Conservation (phyloP, 2,888 invertebrate species). For the Sialis lutaria region DNA sequence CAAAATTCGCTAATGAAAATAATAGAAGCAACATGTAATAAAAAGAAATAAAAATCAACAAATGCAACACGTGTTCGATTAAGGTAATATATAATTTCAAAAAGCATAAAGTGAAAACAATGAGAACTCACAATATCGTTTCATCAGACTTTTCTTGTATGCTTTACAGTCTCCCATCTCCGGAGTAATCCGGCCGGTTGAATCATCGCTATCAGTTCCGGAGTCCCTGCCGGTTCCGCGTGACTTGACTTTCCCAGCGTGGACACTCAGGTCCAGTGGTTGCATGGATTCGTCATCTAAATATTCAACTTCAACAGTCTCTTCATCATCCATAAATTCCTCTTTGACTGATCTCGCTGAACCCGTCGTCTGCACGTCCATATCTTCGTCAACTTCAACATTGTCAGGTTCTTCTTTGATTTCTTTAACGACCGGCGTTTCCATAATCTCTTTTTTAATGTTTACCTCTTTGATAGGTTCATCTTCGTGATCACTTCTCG, state of each 20-base stretch:
- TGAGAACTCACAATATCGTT: constrained; percentile 78
- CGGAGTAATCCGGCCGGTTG: constrained; percentile 38
- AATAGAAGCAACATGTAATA: neutral
- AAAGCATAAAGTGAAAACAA: constrained; percentile 3
- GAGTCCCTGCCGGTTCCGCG: constrained; percentile 35
- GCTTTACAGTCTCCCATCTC: constrained; percentile 39
- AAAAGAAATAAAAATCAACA: neutral
- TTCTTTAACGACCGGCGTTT: neutral
- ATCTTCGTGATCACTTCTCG: neutral
- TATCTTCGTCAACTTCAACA: constrained; percentile 20
- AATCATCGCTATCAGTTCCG: constrained; percentile 67
- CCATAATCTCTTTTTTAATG: neutral
- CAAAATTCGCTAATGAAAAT: no score
- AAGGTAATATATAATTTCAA: neutral
- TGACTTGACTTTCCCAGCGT: constrained; percentile 25
- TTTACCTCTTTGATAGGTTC: no score
- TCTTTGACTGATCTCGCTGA: neutral
- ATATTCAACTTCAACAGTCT: constrained; percentile 26
- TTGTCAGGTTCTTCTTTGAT: constrained; percentile 23
- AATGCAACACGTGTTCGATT: neutral
- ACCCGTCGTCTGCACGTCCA: neutral
- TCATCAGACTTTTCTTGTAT: constrained; percentile 86
- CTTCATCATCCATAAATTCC: constrained; percentile 26
- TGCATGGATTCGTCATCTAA: constrained; percentile 36
- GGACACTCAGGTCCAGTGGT: constrained; percentile 63